A percentile compares a stretch with the other conserved stretches of the same genome.
Conservation (phyloP, 2,888 invertebrate genomes). For the Phorcus lineatus region DNA sequence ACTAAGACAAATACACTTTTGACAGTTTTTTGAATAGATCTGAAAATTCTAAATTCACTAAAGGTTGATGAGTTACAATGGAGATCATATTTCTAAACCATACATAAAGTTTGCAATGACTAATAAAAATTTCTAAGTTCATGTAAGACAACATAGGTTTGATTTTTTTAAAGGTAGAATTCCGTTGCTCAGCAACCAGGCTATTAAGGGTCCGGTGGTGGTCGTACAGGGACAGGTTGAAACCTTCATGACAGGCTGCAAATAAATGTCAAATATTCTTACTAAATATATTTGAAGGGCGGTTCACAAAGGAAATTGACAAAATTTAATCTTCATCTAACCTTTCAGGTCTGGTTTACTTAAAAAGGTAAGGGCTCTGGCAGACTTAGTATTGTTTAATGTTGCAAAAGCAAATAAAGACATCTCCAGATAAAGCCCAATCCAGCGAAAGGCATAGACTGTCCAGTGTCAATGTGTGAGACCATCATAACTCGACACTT, state of each 20-base stretch:
- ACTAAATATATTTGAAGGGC: not conserved
- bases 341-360: too few species aligned
- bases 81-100: constrained; percentile 2
- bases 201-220: not conserved
- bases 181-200: constrained; percentile 21
- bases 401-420: too few species aligned
- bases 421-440: too few species aligned
- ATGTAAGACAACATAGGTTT: constrained; percentile 24
- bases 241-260: constrained; percentile 25
- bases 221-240: not conserved
- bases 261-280: not conserved
- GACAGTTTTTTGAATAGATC: not conserved
- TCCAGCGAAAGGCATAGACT: too few species aligned
- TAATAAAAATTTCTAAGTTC: constrained; percentile 14
- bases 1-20: constrained; percentile 2
- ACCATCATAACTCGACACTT: too few species aligned
- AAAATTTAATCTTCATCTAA: too few species aligned
- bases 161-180: constrained; percentile 12
- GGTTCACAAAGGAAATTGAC: not conserved
- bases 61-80: not conserved
- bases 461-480: too few species aligned
- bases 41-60: not conserved
- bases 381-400: too few species aligned
- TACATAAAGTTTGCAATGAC: not conserved
- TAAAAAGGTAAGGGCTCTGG: too few species aligned